These are phyloP conservation scores for Chymomyza caudatula DNA, from an alignment of 2,888 invertebrate genomes.

Conservation along the genomic window DNA sequence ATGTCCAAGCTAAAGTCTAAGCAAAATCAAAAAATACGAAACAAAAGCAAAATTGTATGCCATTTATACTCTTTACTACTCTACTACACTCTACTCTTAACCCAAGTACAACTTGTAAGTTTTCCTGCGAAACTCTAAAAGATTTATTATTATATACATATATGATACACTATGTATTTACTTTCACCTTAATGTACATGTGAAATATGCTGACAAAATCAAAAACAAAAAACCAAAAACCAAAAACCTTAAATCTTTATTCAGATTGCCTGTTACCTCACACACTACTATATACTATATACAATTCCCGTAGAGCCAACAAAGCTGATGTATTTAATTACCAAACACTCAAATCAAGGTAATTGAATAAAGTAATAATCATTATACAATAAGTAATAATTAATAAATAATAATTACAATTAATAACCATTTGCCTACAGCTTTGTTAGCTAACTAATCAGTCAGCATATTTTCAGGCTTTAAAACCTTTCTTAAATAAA, in stretches of 20 bases:
- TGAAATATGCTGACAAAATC: neutral
- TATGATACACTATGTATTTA: neutral
- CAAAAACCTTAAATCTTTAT: constrained; percentile 17
- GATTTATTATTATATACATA: constrained; percentile 12
- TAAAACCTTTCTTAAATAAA: neutral
- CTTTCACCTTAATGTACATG: neutral
- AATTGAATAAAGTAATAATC: too few relatives aligned
- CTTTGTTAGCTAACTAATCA: neutral
- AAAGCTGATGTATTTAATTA: too few relatives aligned
- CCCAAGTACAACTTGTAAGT: constrained; percentile 24
- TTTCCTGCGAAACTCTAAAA: constrained; percentile 5
- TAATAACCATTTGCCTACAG: neutral
- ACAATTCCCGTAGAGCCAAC: neutral
- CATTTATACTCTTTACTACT: neutral
- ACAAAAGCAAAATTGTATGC: neutral
- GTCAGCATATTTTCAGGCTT: neutral
- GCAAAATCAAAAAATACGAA: neutral
- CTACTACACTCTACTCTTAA: constrained; percentile 9
- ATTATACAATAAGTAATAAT: neutral
- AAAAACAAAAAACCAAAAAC: constrained; percentile 31
- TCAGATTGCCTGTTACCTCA: too few relatives aligned
- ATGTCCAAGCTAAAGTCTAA: constrained; percentile 35
- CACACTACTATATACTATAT: too few relatives aligned
- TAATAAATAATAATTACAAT: neutral
- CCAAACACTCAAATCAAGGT: too few relatives aligned